Evolutionary conservation across 2,797 vertebrate species (phyloP).

Genomic region (Hoplostethus atlanticus): DNA sequence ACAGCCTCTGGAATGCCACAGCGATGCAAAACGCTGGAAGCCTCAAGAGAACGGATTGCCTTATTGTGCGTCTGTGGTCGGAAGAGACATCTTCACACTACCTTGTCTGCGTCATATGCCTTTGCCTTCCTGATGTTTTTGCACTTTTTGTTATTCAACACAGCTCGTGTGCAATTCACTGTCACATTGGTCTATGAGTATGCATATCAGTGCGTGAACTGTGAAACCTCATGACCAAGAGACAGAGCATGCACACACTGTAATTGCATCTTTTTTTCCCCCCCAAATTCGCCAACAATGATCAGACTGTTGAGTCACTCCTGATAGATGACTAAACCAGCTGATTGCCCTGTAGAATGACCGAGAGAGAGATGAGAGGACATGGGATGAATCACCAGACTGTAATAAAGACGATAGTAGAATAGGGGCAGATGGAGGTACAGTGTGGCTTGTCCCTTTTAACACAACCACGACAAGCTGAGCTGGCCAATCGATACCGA

Average conservation of each 20-base stretch:
- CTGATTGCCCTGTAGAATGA: slow-evolving; percentile 26
- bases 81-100: slow-evolving; percentile 57
- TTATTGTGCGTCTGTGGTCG: slow-evolving; percentile 47
- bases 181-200: slow-evolving; percentile 23
- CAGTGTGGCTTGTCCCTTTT: not conserved
- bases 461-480: not conserved
- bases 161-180: slow-evolving; percentile 22
- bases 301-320: not conserved
- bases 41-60: slow-evolving; percentile 43
- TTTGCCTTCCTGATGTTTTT: slow-evolving; percentile 47
- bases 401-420: slow-evolving; percentile 15
- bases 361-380: slow-evolving; percentile 14
- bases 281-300: not conserved
- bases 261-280: slow-evolving; percentile 12
- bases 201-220: slow-evolving; percentile 10
- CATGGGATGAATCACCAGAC: slow-evolving; percentile 15
- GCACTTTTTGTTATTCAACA: slow-evolving; percentile 42
- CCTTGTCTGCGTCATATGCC: slow-evolving; percentile 42
- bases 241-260: slow-evolving; percentile 27
- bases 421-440: not conserved
- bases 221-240: slow-evolving; percentile 41
- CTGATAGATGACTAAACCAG: slow-evolving; percentile 15
- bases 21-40: slow-evolving; percentile 55
- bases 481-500: not conserved
- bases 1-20: slow-evolving; percentile 62